Conservation (phyloP, 2,113 vertebrate genomes). For the Aptenodytes patagonicus region DNA sequence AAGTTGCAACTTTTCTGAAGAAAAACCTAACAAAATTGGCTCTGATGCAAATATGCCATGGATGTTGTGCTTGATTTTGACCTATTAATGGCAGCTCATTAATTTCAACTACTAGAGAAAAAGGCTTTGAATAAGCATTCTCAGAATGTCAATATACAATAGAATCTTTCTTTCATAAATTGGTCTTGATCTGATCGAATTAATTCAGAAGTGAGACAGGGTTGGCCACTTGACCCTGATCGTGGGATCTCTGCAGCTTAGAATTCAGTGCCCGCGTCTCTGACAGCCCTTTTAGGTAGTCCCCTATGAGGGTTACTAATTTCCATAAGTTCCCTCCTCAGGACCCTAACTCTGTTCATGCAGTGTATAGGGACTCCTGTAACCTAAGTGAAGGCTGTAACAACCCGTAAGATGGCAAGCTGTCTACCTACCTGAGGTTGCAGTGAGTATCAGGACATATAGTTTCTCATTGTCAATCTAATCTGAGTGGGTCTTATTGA, state of each 20-base stretch:
- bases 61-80: background rate
- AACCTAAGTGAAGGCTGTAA: background rate
- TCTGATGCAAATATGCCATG: background rate
- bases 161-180: background rate
- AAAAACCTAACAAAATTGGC: background rate
- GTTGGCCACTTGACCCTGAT: background rate
- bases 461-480: background rate
- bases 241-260: background rate
- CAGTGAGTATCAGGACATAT: background rate
- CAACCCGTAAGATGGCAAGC: background rate
- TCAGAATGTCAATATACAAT: background rate
- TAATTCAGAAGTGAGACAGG: background rate
- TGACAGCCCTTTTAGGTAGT: background rate
- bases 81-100: background rate
- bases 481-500: background rate
- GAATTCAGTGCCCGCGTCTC: background rate
- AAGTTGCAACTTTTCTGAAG: background rate
- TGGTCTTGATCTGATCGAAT: background rate
- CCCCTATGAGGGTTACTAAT: background rate
- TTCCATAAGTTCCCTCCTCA: background rate
- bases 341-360: background rate
- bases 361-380: background rate
- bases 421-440: background rate
- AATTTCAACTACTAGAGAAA: background rate
- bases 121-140: background rate